These are phyloP conservation scores for Pharmacophagus antenor DNA, from an alignment of 2,888 invertebrate species.

Conservation along the genomic window DNA sequence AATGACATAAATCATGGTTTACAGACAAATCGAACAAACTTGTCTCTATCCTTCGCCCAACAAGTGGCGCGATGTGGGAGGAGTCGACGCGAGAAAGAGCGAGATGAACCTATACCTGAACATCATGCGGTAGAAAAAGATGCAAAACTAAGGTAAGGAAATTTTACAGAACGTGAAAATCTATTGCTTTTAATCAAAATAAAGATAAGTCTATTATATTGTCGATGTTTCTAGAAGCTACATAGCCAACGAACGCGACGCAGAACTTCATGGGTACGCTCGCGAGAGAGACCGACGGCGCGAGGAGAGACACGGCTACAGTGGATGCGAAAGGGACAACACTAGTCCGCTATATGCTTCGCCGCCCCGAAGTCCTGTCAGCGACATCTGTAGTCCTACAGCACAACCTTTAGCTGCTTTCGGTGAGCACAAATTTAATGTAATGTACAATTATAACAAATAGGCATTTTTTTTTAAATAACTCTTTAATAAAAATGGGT, in stretches of 20 bases:
- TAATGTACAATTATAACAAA: too few relatives aligned
- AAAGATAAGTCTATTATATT: too few relatives aligned
- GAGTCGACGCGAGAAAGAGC: conserved; percentile 80
- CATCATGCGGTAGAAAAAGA: conserved; percentile 60
- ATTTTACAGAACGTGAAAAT: too few relatives aligned
- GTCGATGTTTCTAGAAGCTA: conserved; percentile 55
- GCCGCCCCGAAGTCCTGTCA: conserved; percentile 87
- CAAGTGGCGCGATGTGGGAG: conserved; percentile 93
- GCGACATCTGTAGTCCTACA: conserved; percentile 80
- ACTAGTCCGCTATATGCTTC: conserved; percentile 89
- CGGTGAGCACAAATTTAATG: conserved; percentile 36
- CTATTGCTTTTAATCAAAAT: too few relatives aligned
- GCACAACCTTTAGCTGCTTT: conserved; percentile 54
- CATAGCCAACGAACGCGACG: conserved; percentile 64
- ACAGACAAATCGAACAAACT: conserved; percentile 61
- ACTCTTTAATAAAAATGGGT: too few relatives aligned
- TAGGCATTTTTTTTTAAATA: too few relatives aligned
- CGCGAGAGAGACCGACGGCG: conserved; percentile 65
- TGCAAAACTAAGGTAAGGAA: conserved; percentile 82
- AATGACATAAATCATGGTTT: neutral
- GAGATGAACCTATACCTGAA: conserved; percentile 58
- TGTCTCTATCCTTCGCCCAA: conserved; percentile 94
- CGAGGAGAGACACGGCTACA: conserved; percentile 81
- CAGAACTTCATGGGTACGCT: conserved; percentile 57
- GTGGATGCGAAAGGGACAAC: conserved; percentile 49